Base-by-base conservation (phyloP, 1,140 invertebrate genomes). In the Drosophila tropicalis region DNA sequence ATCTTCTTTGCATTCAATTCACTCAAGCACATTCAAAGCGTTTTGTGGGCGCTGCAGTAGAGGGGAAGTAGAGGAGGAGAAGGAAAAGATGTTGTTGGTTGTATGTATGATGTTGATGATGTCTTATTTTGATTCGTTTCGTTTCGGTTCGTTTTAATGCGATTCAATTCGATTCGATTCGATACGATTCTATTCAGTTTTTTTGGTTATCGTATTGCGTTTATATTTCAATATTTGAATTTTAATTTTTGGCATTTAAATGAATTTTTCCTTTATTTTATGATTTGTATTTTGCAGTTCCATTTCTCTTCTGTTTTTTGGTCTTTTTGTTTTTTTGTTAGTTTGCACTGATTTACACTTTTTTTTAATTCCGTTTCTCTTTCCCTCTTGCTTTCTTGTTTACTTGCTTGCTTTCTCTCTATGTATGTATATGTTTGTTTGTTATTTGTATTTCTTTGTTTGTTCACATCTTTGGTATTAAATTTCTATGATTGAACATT, bases 401-500 rank as follows among this genome's bases (percentile, higher is more conserved):
- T 41, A 60, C 65, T 65, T 68, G 12, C 40, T 76, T 72, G 61
- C 62, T 41, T 63, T 51, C n/a, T 55, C 32, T 41, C 12, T 41
- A 41, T 41, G 12, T 41, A n/a, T 41, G n/a, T 25, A 67, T 19
- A 12, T 36, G 22, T 29, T 34, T 60, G 58, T 58, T 39, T 32
- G 5, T 67, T 68, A 32, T 40, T 62, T 32, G 17, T 55, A 36
- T 54, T 62, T 47, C 44, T 47, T 62, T 71, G 29, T 68, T 40
- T 73, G n/a, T 62, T 78, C 57, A 62, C 55, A 66, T 74, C 68
- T 78, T 71, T 75, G 78, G 65, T 71, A 70, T 75, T 68, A 41
- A 65, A 75, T 81, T 81, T 69, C 78, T 78, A 62, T 70, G 22
- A 78, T 78, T 71, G 54, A 70, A 79, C 65, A 69, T 77, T 77